phyloP scores from a whole-genome alignment of 2,797 vertebrate genomes.

The Merluccius polli region DNA sequence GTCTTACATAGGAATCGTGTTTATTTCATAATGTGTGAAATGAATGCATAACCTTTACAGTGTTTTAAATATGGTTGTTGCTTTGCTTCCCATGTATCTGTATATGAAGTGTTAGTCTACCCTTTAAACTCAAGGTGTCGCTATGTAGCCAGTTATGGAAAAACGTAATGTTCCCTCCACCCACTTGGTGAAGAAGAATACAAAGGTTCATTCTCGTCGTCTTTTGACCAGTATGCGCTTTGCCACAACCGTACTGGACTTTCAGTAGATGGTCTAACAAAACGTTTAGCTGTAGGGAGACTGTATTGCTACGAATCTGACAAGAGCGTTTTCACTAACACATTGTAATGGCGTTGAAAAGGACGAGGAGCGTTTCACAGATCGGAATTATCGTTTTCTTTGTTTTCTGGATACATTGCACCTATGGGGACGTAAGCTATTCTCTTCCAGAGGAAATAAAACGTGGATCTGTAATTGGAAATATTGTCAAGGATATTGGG shows the following conservation, averaged over 20 bases:
- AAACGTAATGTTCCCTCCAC: neutral
- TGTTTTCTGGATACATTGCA: conserved; percentile 18
- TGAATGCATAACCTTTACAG: neutral
- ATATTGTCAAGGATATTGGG: conserved; percentile 59
- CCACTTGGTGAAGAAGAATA: neutral
- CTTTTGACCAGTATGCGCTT: neutral
- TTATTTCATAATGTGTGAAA: neutral
- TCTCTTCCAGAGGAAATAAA: conserved; percentile 50
- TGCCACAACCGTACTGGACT: neutral
- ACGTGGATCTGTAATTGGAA: conserved; percentile 41
- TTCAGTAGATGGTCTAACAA: neutral
- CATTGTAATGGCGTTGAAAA: neutral
- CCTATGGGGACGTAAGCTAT: conserved; percentile 51
- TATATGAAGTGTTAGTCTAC: neutral
- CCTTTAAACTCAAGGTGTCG: neutral
- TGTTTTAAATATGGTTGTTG: neutral
- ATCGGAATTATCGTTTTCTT: conserved; percentile 20
- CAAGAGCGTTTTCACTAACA: neutral
- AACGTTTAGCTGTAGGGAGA: neutral
- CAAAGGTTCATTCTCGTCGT: neutral
- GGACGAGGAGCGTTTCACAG: neutral
- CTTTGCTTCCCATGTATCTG: neutral
- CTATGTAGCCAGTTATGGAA: neutral
- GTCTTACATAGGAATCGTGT: too few relatives aligned
- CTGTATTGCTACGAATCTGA: neutral